Conservation (phyloP, 2,797 vertebrate species). For the Oreortyx pictus region DNA sequence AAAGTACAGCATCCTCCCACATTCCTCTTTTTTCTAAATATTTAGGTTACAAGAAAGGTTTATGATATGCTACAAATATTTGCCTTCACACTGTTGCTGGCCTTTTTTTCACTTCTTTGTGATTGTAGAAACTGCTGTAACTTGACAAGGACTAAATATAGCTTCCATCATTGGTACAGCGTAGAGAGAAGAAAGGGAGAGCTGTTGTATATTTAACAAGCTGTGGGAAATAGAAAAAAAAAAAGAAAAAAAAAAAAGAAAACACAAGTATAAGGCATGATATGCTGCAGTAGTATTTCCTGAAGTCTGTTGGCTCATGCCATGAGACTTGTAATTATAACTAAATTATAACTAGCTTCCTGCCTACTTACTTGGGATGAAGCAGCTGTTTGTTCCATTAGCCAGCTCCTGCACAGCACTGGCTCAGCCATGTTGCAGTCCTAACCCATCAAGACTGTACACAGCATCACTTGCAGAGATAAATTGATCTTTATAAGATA, state of each 20-base stretch:
- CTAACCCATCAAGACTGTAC: not conserved
- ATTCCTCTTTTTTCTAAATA: conserved; percentile 20
- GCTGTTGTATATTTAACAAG: conserved; percentile 45
- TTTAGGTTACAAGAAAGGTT: conserved; percentile 28
- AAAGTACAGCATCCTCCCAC: not conserved
- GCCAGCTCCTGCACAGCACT: not conserved
- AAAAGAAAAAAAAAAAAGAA: conserved; percentile 46
- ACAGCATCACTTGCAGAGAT: not conserved
- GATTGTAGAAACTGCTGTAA: conserved; percentile 52
- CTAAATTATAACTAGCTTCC: conserved; percentile 47
- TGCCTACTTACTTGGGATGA: conserved; percentile 52
- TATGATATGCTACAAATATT: conserved; percentile 48
- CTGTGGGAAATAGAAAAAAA: conserved; percentile 40
- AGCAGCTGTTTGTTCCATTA: conserved; percentile 60
- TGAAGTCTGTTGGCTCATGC: conserved; percentile 1
- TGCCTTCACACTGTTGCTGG: conserved; percentile 12
- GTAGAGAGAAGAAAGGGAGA: conserved; percentile 17
- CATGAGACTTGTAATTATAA: not conserved
- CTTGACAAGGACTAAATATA: conserved; percentile 62
- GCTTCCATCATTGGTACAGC: not conserved
- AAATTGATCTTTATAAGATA: not conserved
- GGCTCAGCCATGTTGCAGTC: not conserved
- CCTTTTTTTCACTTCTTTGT: conserved; percentile 18
- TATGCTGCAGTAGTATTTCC: conserved; percentile 48
- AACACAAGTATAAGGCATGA: conserved; percentile 26